A percentile compares a stretch with the other conserved stretches of the same genome.
Evolutionary conservation across 2,113 vertebrate genomes (phyloP).

Genomic region (Dolichotis patagonum): DNA sequence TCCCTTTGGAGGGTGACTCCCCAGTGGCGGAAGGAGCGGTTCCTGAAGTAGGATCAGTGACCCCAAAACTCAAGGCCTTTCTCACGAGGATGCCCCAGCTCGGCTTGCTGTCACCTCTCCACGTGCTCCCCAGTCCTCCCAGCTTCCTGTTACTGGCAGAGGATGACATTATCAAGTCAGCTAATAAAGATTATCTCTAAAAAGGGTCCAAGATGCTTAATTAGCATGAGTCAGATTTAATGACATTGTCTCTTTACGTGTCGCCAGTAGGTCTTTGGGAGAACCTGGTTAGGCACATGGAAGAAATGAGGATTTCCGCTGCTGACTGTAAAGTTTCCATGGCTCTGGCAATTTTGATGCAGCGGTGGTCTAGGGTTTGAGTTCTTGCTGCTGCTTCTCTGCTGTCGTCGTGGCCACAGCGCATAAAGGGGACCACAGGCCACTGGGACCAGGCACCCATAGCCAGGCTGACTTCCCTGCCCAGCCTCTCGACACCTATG

Average conservation of each 20-base stretch:
- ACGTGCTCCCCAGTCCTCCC: not conserved
- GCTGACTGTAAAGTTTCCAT: not conserved
- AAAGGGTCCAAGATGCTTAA: slow-evolving; percentile 47
- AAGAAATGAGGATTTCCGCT: too few relatives aligned
- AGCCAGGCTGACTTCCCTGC: not conserved
- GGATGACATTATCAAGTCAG: slow-evolving; percentile 52
- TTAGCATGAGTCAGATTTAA: slow-evolving; percentile 49
- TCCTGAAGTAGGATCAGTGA: not conserved
- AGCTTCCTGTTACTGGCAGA: too few relatives aligned
- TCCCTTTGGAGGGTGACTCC: too few relatives aligned
- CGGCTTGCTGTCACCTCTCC: not conserved
- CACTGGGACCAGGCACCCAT: not conserved
- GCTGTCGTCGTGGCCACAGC: not conserved
- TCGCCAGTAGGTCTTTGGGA: not conserved
- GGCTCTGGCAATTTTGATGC: not conserved
- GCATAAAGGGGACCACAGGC: not conserved
- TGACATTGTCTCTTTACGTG: not conserved
- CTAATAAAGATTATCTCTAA: slow-evolving; percentile 31
- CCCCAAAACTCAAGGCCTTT: not conserved
- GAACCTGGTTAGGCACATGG: not conserved
- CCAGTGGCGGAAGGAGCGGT: not conserved
- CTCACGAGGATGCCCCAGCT: not conserved
- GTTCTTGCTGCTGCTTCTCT: not conserved
- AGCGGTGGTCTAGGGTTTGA: not conserved
- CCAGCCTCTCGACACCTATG: not conserved